Base-by-base conservation (phyloP, 2,113 vertebrate species). In the Synodontis membranacea region DNA sequence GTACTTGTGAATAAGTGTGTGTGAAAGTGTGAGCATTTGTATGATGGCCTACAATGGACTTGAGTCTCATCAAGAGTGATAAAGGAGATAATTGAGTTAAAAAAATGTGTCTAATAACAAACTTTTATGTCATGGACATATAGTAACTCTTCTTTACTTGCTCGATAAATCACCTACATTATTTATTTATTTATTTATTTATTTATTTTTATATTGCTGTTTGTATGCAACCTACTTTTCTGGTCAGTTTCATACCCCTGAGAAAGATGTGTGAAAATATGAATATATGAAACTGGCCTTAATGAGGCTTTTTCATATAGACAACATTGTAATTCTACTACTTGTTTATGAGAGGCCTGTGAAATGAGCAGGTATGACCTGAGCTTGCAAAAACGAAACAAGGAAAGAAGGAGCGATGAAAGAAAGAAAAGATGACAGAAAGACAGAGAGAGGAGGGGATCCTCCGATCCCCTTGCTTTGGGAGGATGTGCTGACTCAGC, bases 401-500 rank as follows among this genome's bases (percentile, higher is more conserved):
- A 23, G 19, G 58, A 80, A 64, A 54, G 52, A 84, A 34, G 6
- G 4, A 85, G 1, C 46, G 23, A 82, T 23, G 62, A 70, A 48
- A n/a, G 50, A 31, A 42, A 15, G 52, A 46, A 17, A 46, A 25
- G 3, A 46, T 37, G 50, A 56, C 11, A 31, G 2, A 70, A 15
- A 72, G 8, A 54, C 15, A 74, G 39, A 86, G 52, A 58, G 50
- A 74, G 12, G 42, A 50, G 48, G 37, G 66, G 48, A 48, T 72
- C 66, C 68, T 80, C 74, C 17, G 66, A 70, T 80, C 52, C 62
- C 34, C 70, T 74, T 78, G 17, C 68, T 83, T 83, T 66, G 54
- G 82, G 50, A 75, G 42, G 62, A 78, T 81, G 37, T 89, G 87
- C 76, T 23, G 46, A 86, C 79, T 87, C 76, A 81, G 86, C 85